Conservation (phyloP, 2,888 invertebrate genomes). For the Petrophora chlorosata region DNA sequence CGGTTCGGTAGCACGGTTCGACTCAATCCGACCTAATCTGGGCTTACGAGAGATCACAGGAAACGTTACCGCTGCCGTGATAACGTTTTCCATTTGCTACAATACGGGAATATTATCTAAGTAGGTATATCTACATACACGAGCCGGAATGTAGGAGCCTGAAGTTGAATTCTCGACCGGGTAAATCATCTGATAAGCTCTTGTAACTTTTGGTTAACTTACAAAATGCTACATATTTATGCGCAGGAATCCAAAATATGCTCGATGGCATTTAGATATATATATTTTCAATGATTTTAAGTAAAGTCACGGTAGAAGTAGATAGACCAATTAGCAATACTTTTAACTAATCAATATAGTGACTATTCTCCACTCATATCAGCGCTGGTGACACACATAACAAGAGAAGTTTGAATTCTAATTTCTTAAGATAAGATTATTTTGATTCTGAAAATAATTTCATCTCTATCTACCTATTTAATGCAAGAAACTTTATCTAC, state of each 20-base stretch:
- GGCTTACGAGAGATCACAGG: conserved; percentile 70
- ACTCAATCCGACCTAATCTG: conserved; percentile 71
- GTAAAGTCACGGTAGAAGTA: no score
- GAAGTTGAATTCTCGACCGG: conserved; percentile 20
- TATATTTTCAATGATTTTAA: no score
- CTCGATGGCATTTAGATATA: background rate
- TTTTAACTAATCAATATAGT: no score
- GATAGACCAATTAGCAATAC: no score
- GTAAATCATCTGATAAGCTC: conserved; percentile 19
- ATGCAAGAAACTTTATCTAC: no score
- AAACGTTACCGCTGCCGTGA: conserved; percentile 65
- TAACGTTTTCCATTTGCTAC: conserved; percentile 62
- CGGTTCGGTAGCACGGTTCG: conserved; percentile 51
- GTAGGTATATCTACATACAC: conserved; percentile 36
- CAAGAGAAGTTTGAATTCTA: no score
- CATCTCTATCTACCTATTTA: no score
- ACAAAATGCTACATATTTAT: conserved; percentile 1
- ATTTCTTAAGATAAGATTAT: no score
- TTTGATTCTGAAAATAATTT: no score
- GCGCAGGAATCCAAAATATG: background rate
- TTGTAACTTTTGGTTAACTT: conserved; percentile 13
- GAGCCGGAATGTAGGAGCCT: conserved; percentile 17
- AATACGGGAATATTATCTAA: conserved; percentile 37
- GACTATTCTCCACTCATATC: no score
- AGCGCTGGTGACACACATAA: no score